Conservation (phyloP, 2,113 vertebrate species). For the Solea senegalensis region DNA sequence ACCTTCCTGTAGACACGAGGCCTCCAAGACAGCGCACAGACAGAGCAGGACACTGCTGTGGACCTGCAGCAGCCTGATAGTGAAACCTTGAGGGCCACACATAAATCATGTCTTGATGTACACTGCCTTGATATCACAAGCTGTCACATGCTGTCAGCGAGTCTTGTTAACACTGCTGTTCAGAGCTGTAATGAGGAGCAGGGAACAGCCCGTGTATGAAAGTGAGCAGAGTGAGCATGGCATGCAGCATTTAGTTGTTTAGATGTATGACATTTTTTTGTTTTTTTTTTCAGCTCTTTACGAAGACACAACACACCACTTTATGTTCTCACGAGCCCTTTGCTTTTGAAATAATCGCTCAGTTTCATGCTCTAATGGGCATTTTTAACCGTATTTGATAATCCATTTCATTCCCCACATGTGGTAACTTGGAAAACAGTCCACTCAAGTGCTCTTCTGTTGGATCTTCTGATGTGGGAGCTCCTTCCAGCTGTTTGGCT, state of each 20-base stretch:
- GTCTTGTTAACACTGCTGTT: constrained; percentile 74
- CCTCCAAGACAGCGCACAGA: constrained; percentile 57
- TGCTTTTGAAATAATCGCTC: constrained; percentile 55
- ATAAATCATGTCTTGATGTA: constrained; percentile 80
- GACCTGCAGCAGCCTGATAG: constrained; percentile 67
- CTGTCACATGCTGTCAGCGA: constrained; percentile 76
- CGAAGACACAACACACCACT: constrained; percentile 25
- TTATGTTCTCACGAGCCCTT: constrained; percentile 31
- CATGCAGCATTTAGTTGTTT: constrained; percentile 37
- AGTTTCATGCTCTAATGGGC: constrained; percentile 67
- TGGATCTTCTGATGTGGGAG: constrained; percentile 62
- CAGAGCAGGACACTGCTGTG: constrained; percentile 48
- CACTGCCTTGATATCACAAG: constrained; percentile 71
- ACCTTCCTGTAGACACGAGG: constrained; percentile 72
- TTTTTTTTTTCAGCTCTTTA: constrained; percentile 14
- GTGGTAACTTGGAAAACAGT: constrained; percentile 65
- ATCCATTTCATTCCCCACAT: constrained; percentile 64
- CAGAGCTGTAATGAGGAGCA: constrained; percentile 74
- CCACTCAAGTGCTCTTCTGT: constrained; percentile 53
- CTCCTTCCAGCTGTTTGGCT: constrained; percentile 73
- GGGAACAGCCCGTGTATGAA: constrained; percentile 52
- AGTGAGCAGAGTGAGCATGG: constrained; percentile 48
- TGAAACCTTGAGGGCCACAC: constrained; percentile 61
- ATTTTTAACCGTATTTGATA: constrained; percentile 66
- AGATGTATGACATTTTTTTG: constrained; percentile 23